These are phyloP conservation scores for Archips xylosteana DNA, from an alignment of 2,888 invertebrate genomes.

Conservation along the genomic window DNA sequence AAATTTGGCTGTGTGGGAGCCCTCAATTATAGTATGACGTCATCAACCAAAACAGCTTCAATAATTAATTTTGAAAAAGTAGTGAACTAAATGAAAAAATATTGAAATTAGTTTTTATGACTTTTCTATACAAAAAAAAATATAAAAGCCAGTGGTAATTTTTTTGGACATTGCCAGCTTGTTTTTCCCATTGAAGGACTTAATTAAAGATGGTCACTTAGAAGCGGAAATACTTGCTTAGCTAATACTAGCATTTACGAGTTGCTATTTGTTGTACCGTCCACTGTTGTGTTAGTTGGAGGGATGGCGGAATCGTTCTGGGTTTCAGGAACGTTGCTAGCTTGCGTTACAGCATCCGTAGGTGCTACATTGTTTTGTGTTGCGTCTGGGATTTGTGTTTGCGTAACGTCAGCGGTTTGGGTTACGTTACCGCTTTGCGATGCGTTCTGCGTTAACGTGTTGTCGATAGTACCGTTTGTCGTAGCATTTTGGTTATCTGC, in stretches of 20 bases:
- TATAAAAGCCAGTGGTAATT: too few species aligned
- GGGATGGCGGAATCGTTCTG: background rate
- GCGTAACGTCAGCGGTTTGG: background rate
- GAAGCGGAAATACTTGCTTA: background rate
- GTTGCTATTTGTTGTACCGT: background rate
- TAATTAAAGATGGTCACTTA: background rate
- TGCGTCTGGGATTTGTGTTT: background rate
- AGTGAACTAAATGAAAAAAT: too few species aligned
- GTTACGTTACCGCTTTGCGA: constrained; percentile 10
- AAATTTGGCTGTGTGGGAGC: too few species aligned
- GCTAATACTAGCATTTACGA: background rate
- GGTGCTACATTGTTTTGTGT: background rate
- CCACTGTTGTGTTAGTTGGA: background rate
- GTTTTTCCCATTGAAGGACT: background rate
- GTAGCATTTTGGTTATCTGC: background rate
- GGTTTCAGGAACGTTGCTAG: background rate
- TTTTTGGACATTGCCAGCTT: too few species aligned
- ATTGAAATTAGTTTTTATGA: too few species aligned
- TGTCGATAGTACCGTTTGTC: background rate
- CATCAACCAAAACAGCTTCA: too few species aligned
- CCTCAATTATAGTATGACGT: too few species aligned
- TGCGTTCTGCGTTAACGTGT: constrained; percentile 4
- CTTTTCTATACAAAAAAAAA: too few species aligned
- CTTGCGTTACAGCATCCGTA: background rate
- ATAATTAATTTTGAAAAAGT: too few species aligned